Percentiles rank a stretch among this genome's conserved stretches.
Conservation (phyloP, 2,113 vertebrate species). For the Poecilia latipinna region DNA sequence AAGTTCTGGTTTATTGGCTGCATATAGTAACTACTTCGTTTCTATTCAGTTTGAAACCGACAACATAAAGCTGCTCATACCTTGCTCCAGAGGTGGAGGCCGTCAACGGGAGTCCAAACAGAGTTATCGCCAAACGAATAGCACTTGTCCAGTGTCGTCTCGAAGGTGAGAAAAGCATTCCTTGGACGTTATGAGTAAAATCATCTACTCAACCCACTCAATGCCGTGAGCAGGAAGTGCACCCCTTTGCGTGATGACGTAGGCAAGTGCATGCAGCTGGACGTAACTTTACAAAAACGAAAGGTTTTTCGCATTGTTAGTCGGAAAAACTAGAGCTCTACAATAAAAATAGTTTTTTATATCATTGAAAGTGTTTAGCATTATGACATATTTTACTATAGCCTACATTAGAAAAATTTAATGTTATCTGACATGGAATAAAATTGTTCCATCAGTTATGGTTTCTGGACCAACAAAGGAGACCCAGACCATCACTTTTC, state of each 20-base stretch:
- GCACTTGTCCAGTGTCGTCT: slow-evolving; percentile 38
- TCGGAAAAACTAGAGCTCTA: too few relatives aligned
- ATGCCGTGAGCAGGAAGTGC: slow-evolving; percentile 63
- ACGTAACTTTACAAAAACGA: background rate
- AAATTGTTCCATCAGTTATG: too few relatives aligned
- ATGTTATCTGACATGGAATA: too few relatives aligned
- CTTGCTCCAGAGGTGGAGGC: slow-evolving; percentile 32
- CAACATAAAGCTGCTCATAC: slow-evolving; percentile 46
- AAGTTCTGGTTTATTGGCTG: too few relatives aligned
- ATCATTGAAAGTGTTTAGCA: too few relatives aligned
- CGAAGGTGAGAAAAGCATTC: background rate
- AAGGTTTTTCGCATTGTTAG: background rate
- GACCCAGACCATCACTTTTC: too few relatives aligned
- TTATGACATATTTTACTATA: too few relatives aligned
- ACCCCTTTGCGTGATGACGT: slow-evolving; percentile 38
- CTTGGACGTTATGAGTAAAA: fast-evolving
- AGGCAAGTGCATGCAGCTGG: background rate
- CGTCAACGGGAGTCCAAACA: slow-evolving; percentile 64
- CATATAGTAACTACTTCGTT: too few relatives aligned
- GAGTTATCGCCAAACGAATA: slow-evolving; percentile 67
- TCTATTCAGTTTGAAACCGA: background rate
- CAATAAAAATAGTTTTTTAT: too few relatives aligned
- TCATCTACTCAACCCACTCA: background rate
- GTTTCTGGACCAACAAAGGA: too few relatives aligned
- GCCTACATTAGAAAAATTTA: too few relatives aligned